Evolutionary conservation across 2,888 invertebrate genomes (phyloP), one percentile per base, ranked within the genome.

Genomic region (Crematogaster levior): DNA sequence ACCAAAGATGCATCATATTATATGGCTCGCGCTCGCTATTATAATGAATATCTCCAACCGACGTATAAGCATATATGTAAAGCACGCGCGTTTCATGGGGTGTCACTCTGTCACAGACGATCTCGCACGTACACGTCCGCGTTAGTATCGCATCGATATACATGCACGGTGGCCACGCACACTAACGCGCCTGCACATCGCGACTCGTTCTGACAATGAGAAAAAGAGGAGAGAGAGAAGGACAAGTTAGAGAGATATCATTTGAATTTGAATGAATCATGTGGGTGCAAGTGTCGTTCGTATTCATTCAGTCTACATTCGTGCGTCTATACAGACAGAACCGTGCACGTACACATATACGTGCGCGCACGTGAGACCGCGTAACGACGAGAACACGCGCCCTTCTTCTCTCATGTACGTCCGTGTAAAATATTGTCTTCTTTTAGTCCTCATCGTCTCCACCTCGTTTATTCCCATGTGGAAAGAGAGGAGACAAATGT

Each of bases 231-330:
- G 37, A 18, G 46, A 46, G 56, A 53, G 24, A 63, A 15, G 27
- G 82, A 74, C 53, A 74, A 74, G 74, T 75, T 82, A 61, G 40
- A 63, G 70, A 90, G 88, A 90, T 91, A 91, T 91, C 90, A 93
- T 93, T 93, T 93, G 93, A 93, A 93, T 93, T 93, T 93, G 92
- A 93, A 94, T 93, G 93, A 93, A 92, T 90, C 90, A 91, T 92
- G 93, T 92, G 92, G 92, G 93, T 93, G 93, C 93, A 91, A 91
- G 91, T 92, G 92, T 92, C 91, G 91, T 86, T 90, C 85, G 83
- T 88, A 87, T 91, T 91, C 90, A 90, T 92, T 90, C 92, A 90
- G 70, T 73, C 60, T 58, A 77, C 83, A 56, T 61, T 65, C 43
- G 58, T 46, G 51, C 27, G 43, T 51, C 63, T 48, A 74, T 37